Conservation (phyloP, 1,140 invertebrate species). For the Pteromalus puparum region DNA sequence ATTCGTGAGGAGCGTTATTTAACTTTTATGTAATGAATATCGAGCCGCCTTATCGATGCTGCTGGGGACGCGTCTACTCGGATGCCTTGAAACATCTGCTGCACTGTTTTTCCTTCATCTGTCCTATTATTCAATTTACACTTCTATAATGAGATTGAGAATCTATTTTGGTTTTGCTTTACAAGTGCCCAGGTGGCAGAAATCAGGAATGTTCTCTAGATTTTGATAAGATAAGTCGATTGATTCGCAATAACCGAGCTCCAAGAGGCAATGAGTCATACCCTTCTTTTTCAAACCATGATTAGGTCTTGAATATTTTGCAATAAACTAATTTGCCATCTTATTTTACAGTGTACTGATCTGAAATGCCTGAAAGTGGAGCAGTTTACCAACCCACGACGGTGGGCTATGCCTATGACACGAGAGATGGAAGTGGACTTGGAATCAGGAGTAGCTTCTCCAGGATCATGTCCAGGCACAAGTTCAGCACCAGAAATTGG, state of each 20-base stretch:
- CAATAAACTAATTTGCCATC: too few species aligned
- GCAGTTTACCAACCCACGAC: slow-evolving; percentile 74
- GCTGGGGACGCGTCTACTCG: too few species aligned
- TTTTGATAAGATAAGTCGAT: slow-evolving; percentile 34
- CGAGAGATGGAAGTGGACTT: slow-evolving; percentile 63
- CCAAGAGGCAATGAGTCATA: slow-evolving; percentile 2
- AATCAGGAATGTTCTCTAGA: slow-evolving; percentile 1
- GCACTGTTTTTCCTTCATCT: neutral
- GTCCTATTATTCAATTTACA: neutral
- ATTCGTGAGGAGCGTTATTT: neutral
- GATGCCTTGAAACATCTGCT: neutral
- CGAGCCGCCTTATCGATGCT: neutral
- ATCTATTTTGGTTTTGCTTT: neutral
- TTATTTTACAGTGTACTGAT: too few species aligned
- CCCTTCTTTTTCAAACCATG: neutral
- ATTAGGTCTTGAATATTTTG: neutral
- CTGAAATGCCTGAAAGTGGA: slow-evolving; percentile 70
- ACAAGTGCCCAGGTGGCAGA: neutral
- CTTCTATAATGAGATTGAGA: neutral
- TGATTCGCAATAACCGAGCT: neutral
- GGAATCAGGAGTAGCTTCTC: slow-evolving; percentile 68
- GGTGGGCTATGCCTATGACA: slow-evolving; percentile 72
- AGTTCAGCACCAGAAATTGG: slow-evolving; percentile 71
- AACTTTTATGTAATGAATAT: neutral
- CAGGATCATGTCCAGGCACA: slow-evolving; percentile 71